Percentiles rank a stretch among this genome's conserved stretches.
phyloP scores from a whole-genome alignment of 1,140 invertebrate genomes.

The Zelostemma sp. region DNA sequence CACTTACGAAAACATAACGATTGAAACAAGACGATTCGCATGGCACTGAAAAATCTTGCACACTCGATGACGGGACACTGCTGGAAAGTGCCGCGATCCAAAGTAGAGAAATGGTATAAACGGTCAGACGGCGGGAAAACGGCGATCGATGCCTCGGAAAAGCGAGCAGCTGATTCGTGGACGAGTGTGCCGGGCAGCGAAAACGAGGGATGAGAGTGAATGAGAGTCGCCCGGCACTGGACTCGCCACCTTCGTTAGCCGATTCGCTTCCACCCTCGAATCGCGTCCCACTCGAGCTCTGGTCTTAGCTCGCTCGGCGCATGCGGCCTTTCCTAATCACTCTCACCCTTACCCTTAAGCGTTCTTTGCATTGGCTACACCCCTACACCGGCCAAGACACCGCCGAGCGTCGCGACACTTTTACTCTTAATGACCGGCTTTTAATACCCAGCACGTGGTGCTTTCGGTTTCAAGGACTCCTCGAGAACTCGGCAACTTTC shows the following conservation, averaged over 20 bases:
- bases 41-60: conserved; percentile 3
- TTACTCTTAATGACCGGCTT: conserved; percentile 41
- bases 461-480: conserved; percentile 18
- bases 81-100: conserved; percentile 4
- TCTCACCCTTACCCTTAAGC: conserved; percentile 49
- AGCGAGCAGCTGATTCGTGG: neutral
- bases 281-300: conserved; percentile 33
- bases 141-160: conserved; percentile 1
- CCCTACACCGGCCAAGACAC: conserved; percentile 32
- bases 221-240: conserved; percentile 61
- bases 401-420: conserved; percentile 13
- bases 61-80: conserved; percentile 1
- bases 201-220: conserved; percentile 38
- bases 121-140: conserved; percentile 25
- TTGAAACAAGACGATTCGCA: conserved; percentile 12
- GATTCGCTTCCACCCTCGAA: conserved; percentile 64
- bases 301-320: conserved; percentile 57
- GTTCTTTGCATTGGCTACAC: conserved; percentile 38
- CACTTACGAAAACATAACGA: conserved; percentile 24
- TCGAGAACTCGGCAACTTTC: neutral
- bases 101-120: conserved; percentile 39
- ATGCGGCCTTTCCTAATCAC: conserved; percentile 61
- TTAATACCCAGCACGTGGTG: conserved; percentile 31
- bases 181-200: conserved; percentile 20
- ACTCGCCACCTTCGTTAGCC: conserved; percentile 68